Evolutionary conservation across 1,140 invertebrate species (phyloP).

Genomic region (Mylabris phalerata): DNA sequence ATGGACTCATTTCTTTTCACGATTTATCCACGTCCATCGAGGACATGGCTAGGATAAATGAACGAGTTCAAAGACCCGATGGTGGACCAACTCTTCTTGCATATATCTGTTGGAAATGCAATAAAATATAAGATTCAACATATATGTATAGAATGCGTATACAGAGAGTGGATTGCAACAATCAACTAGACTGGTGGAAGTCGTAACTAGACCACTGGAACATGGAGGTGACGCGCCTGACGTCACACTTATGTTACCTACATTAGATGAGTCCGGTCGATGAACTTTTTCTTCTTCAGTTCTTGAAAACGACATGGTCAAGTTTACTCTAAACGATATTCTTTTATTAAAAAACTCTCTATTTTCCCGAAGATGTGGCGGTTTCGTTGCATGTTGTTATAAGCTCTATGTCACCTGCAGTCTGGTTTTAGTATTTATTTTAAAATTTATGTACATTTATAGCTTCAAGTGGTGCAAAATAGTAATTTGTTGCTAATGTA

Average conservation of each 20-base stretch:
- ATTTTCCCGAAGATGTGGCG: background rate
- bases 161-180: background rate
- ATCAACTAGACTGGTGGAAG: constrained; percentile 25
- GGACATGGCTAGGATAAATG: constrained; percentile 19
- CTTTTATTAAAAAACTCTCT: background rate
- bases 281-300: constrained; percentile 17
- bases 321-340: constrained; percentile 1
- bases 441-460: too few species aligned
- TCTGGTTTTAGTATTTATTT: too few species aligned
- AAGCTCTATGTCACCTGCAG: background rate
- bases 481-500: too few species aligned
- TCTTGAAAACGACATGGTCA: constrained; percentile 20
- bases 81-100: constrained; percentile 1
- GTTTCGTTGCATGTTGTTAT: background rate
- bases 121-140: constrained; percentile 5
- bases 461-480: too few species aligned
- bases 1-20: constrained; percentile 27
- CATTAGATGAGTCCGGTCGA: constrained; percentile 29
- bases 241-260: constrained; percentile 34
- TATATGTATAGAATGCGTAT: too few species aligned
- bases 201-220: constrained; percentile 36
- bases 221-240: constrained; percentile 33
- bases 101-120: constrained; percentile 14
- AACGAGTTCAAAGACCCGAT: constrained; percentile 26
- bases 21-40: constrained; percentile 22